These are phyloP conservation scores for Todiramphus saurophagus DNA, from an alignment of 2,113 vertebrate species.

Conservation along the genomic window DNA sequence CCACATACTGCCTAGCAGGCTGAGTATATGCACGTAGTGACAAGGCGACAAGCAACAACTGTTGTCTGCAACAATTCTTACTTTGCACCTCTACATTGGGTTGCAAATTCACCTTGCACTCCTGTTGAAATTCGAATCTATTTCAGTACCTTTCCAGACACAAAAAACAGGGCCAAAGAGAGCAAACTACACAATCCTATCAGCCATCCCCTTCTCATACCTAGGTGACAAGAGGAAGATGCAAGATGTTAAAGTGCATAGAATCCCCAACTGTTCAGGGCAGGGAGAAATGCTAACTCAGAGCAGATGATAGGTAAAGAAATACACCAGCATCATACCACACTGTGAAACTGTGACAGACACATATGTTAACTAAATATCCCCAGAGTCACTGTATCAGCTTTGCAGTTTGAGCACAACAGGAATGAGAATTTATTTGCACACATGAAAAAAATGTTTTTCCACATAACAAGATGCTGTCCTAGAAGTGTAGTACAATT, in stretches of 20 bases:
- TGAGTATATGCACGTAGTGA: background rate
- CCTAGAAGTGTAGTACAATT: background rate
- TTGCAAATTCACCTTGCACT: background rate
- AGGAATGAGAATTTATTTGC: background rate
- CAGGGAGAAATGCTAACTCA: background rate
- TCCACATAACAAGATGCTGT: background rate
- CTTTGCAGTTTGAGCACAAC: background rate
- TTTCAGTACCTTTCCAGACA: background rate
- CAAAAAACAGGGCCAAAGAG: background rate
- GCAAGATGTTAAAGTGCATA: background rate
- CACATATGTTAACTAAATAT: background rate
- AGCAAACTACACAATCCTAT: background rate
- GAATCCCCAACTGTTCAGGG: background rate
- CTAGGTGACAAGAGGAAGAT: background rate
- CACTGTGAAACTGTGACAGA: background rate
- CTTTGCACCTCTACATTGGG: background rate
- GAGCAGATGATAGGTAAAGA: background rate
- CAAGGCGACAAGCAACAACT: background rate
- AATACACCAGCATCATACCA: fast-evolving
- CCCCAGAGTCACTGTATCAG: background rate
- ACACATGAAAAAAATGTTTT: background rate
- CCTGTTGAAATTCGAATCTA: background rate
- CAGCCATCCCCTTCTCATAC: background rate
- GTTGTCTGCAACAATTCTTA: background rate
- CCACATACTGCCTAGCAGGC: background rate